Percentiles rank a stretch among this genome's conserved stretches.
These are phyloP conservation scores for Lithosia quadra DNA, from an alignment of 2,888 invertebrate species.

Conservation along the genomic window DNA sequence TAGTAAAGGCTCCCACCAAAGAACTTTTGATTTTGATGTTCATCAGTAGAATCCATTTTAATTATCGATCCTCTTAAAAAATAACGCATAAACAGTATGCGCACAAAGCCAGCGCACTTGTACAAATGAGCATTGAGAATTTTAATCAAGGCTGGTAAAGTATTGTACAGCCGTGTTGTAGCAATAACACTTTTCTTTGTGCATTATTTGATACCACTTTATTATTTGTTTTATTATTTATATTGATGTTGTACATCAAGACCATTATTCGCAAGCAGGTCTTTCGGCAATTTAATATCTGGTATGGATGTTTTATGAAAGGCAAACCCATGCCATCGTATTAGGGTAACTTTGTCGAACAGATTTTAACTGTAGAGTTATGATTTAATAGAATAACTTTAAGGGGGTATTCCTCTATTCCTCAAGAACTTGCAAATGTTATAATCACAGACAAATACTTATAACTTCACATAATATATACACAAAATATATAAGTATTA, in stretches of 20 bases:
- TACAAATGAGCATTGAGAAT: slow-evolving; percentile 5
- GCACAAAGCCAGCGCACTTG: slow-evolving; percentile 1
- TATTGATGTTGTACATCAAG: neutral
- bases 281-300: slow-evolving; percentile 21
- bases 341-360: slow-evolving; percentile 33
- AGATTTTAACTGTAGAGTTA: slow-evolving; percentile 17
- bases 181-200: slow-evolving; percentile 7
- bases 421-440: slow-evolving; percentile 38
- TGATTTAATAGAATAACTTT: slow-evolving; percentile 15
- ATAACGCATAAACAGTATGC: neutral
- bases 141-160: neutral
- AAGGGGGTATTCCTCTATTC: slow-evolving; percentile 52
- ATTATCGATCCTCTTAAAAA: neutral
- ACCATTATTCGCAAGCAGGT: neutral
- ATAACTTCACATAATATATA: slow-evolving; percentile 3
- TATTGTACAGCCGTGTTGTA: neutral
- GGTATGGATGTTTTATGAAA: slow-evolving; percentile 17
- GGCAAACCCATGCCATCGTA: slow-evolving; percentile 28
- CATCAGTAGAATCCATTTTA: slow-evolving; percentile 15
- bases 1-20: slow-evolving; percentile 21
- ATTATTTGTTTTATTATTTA: neutral
- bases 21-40: slow-evolving; percentile 11
- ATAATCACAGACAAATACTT: slow-evolving; percentile 50
- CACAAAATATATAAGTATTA: slow-evolving; percentile 6
- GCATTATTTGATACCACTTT: slow-evolving; percentile 10